Evolutionary conservation across 2,113 vertebrate species (phyloP).

Genomic region (Platysternon megacephalum): DNA sequence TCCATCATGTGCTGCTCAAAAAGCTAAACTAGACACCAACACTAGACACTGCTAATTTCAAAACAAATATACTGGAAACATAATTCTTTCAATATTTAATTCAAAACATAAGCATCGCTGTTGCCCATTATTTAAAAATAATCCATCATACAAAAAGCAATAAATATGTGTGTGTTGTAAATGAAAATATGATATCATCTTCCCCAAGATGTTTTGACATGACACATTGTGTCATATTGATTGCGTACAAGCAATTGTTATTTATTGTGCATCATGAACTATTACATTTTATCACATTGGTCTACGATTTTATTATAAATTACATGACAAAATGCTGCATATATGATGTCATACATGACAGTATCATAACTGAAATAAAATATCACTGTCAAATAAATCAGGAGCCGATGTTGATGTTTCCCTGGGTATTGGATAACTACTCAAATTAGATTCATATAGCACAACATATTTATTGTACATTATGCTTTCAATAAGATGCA

Average conservation of each 20-base stretch:
- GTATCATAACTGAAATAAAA: background rate
- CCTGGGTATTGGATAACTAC: background rate
- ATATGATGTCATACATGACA: background rate
- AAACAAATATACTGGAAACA: background rate
- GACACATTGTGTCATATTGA: background rate
- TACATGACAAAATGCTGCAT: background rate
- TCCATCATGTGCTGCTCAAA: background rate
- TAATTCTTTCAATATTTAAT: background rate
- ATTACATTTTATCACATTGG: background rate
- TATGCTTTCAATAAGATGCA: background rate
- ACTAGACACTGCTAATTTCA: background rate
- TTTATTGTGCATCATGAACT: background rate
- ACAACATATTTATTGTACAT: background rate
- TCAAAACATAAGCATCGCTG: background rate
- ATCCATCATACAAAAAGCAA: background rate
- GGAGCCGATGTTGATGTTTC: background rate
- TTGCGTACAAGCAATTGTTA: background rate
- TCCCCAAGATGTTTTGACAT: background rate
- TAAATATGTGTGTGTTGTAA: background rate
- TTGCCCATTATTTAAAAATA: slow-evolving; percentile 8
- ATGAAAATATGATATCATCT: slow-evolving; percentile 19
- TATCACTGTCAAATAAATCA: background rate
- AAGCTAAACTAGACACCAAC: background rate
- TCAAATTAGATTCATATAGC: fast-evolving
- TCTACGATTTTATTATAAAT: background rate